Evolutionary conservation across 2,797 vertebrate genomes (phyloP), one percentile per base, ranked within the genome.

Genomic region (Menidia menidia): DNA sequence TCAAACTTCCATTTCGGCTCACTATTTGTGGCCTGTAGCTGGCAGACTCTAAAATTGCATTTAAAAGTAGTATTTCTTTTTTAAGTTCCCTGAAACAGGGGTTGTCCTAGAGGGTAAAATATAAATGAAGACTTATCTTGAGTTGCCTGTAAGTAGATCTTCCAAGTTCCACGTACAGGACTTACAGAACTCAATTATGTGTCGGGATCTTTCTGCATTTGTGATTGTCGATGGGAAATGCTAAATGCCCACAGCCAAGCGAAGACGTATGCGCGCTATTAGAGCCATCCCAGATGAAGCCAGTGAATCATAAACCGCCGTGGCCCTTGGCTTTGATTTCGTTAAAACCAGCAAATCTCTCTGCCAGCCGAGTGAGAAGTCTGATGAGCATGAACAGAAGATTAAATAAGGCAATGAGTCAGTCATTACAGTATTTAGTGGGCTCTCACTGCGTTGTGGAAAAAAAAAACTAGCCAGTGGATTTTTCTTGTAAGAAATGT

Each of bases 231-330:
- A 78, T 84, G 64, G 68, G 64, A 86, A 83, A 84, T 78, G 68
- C 79, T 82, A 73, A 69, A 53, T 54, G 77, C 80, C 77, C 54
- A 15, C 55, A 88, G 76, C 68, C 4, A 69, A 77, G 51, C 78
- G 60, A 74, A 79, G 69, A 87, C 41, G 63, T 64, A 78, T 76
- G 78, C 41, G 54, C 44, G 64, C 52, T 73, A 76, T 78, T 73
- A 81, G 43, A 71, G 62, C 74, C 60, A 75, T 75, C 68, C 54
- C 45, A 11, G 35, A 82, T 68, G 50, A 70, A 71, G 78, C 80
- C 66, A 77, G 52, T 58, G 65, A 67, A 56, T 76, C 81, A 53
- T 47, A 57, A 66, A 67, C 75, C 62, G 53, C 73, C 68, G 75
- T 45, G 63, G 80, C 77, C 64, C 35, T 71, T 0, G 58, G 76